A percentile compares a stretch with the other conserved stretches of the same genome.
Evolutionary conservation across 2,888 invertebrate genomes (phyloP).

Genomic region (Melinaea menophilus): DNA sequence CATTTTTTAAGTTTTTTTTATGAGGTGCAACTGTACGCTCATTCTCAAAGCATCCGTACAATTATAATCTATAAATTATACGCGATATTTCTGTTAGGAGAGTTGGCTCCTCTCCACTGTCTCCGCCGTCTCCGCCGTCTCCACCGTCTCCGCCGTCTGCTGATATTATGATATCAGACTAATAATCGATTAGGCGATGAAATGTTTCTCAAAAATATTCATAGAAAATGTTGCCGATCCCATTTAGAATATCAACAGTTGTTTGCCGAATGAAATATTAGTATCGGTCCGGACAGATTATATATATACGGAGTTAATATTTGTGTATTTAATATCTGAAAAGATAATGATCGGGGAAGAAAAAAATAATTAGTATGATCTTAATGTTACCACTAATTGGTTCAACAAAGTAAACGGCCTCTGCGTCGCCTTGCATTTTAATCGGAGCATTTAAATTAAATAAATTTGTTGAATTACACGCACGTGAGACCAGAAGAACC

Average conservation of each 20-base stretch:
- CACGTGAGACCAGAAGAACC: slow-evolving; percentile 72
- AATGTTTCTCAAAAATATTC: slow-evolving; percentile 35
- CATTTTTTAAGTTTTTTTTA: slow-evolving; percentile 69
- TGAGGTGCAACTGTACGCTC: slow-evolving; percentile 71
- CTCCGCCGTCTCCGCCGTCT: too few species aligned
- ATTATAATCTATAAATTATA: slow-evolving; percentile 72
- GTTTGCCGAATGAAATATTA: neutral
- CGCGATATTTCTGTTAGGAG: slow-evolving; percentile 70
- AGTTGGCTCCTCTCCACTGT: slow-evolving; percentile 69
- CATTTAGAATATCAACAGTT: neutral
- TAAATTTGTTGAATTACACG: slow-evolving; percentile 62
- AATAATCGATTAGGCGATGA: slow-evolving; percentile 49
- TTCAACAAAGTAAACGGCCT: slow-evolving; percentile 69
- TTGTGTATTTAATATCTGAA: slow-evolving; percentile 30
- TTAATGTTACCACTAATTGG: slow-evolving; percentile 70
- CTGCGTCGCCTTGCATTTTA: slow-evolving; percentile 66
- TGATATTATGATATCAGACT: slow-evolving; percentile 55
- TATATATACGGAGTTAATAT: neutral
- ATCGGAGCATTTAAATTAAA: slow-evolving; percentile 66
- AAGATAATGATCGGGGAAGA: slow-evolving; percentile 61
- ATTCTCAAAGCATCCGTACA: slow-evolving; percentile 63
- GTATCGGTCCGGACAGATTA: slow-evolving; percentile 10
- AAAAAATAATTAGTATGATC: slow-evolving; percentile 62
- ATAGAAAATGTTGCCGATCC: slow-evolving; percentile 12
- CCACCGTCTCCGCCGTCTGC: slow-evolving; percentile 55